Percentiles rank a stretch among this genome's conserved stretches.
These are phyloP conservation scores for Ylistrum balloti DNA, from an alignment of 1,140 invertebrate species.

Conservation along the genomic window DNA sequence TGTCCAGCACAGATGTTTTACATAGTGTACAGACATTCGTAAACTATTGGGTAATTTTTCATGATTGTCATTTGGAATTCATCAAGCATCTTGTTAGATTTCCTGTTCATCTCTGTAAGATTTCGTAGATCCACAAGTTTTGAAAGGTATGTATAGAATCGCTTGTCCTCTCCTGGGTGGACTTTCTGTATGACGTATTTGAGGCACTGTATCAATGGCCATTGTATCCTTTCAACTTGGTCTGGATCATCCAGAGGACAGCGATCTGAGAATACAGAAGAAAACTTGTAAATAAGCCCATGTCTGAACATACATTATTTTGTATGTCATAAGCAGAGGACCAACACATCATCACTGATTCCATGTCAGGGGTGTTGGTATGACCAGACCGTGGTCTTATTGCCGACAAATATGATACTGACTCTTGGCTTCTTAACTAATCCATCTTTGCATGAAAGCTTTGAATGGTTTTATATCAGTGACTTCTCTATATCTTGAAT, in stretches of 20 bases:
- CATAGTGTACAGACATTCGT: slow-evolving; percentile 58
- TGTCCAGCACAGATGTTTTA: neutral
- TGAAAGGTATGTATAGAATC: slow-evolving; percentile 67
- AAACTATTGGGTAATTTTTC: slow-evolving; percentile 59
- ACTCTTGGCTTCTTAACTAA: no score
- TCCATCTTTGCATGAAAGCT: no score
- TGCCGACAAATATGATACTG: no score
- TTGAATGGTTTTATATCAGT: no score
- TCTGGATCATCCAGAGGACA: slow-evolving; percentile 61
- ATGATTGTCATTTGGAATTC: slow-evolving; percentile 62
- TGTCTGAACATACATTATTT: no score
- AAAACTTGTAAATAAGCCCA: no score
- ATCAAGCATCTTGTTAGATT: slow-evolving; percentile 58
- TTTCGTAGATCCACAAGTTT: slow-evolving; percentile 62
- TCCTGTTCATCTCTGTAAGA: slow-evolving; percentile 68
- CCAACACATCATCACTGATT: no score
- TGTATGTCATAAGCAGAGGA: no score
- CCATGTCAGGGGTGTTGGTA: no score
- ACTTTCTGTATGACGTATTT: slow-evolving; percentile 64
- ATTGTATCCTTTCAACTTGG: slow-evolving; percentile 71
- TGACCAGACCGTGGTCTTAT: no score
- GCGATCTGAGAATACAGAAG: slow-evolving; percentile 60
- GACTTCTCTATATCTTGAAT: no score
- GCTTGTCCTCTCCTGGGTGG: slow-evolving; percentile 55
- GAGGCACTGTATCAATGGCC: slow-evolving; percentile 67